These are phyloP conservation scores for Leptodactylus fuscus DNA, from an alignment of 2,113 vertebrate species.

Conservation along the genomic window DNA sequence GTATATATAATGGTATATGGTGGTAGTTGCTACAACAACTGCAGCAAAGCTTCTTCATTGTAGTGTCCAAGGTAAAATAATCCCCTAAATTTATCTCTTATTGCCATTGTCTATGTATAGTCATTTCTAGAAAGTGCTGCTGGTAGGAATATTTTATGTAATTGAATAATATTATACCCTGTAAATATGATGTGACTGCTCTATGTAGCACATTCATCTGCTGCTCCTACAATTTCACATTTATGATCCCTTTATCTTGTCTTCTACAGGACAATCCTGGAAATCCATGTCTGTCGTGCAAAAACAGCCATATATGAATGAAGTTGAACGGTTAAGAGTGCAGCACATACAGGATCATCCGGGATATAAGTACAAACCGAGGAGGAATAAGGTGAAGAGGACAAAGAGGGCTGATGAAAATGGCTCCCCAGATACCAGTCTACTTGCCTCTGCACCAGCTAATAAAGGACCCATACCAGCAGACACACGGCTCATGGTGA, in stretches of 20 bases:
- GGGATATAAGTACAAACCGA: constrained; percentile 95
- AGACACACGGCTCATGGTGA: constrained; percentile 76
- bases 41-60: no score
- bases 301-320: constrained; percentile 94
- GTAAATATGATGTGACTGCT: no score
- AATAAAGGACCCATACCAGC: constrained; percentile 70
- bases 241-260: not conserved
- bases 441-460: constrained; percentile 66
- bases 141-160: no score
- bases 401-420: constrained; percentile 89
- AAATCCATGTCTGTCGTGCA: constrained; percentile 87
- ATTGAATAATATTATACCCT: no score
- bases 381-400: constrained; percentile 94
- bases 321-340: constrained; percentile 92
- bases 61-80: no score
- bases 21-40: no score
- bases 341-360: constrained; percentile 98
- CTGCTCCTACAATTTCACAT: no score
- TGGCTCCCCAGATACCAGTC: constrained; percentile 79
- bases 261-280: constrained; percentile 89
- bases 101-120: no score
- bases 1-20: no score
- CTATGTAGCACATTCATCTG: no score
- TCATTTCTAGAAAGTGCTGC: no score
- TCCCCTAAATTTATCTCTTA: no score